Conservation (phyloP, 2,888 invertebrate species). For the Oligia latruncula region DNA sequence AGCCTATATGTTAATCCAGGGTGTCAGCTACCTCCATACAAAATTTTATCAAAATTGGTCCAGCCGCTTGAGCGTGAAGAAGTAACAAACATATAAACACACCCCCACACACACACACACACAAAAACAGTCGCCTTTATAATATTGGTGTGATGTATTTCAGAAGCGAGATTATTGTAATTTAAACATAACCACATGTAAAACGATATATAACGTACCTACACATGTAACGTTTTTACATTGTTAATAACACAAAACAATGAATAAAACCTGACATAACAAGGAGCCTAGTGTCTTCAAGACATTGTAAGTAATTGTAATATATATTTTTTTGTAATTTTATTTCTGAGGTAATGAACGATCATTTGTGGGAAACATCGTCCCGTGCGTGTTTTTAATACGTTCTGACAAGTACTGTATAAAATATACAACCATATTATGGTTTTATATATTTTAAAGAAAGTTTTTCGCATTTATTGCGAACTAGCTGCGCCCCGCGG, state of each 20-base stretch:
- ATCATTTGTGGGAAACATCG: conserved; percentile 58
- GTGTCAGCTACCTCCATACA: too few species aligned
- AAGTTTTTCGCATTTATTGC: too few species aligned
- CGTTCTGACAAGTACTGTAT: conserved; percentile 5
- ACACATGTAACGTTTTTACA: conserved; percentile 30
- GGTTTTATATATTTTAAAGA: too few species aligned
- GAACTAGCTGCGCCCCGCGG: too few species aligned
- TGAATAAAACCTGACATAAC: conserved; percentile 32
- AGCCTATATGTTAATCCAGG: too few species aligned
- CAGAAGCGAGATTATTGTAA: conserved; percentile 30
- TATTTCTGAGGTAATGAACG: conserved; percentile 54
- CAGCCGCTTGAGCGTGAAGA: too few species aligned
- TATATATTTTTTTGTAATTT: conserved; percentile 20
- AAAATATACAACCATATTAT: too few species aligned
- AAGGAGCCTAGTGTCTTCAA: conserved; percentile 33
- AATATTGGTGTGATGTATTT: conserved; percentile 1
- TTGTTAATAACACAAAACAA: conserved; percentile 40
- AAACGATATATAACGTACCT: conserved; percentile 22
- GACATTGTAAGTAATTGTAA: conserved; percentile 34
- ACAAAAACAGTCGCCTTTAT: too few species aligned
- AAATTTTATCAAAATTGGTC: too few species aligned
- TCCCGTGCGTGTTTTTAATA: conserved; percentile 27
- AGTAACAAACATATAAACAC: too few species aligned
- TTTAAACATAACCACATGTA: conserved; percentile 36
- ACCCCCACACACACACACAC: too few species aligned